Evolutionary conservation across 2,888 invertebrate species (phyloP), one percentile per base, ranked within the genome.

Genomic region (Agonopterix alstromeriana): DNA sequence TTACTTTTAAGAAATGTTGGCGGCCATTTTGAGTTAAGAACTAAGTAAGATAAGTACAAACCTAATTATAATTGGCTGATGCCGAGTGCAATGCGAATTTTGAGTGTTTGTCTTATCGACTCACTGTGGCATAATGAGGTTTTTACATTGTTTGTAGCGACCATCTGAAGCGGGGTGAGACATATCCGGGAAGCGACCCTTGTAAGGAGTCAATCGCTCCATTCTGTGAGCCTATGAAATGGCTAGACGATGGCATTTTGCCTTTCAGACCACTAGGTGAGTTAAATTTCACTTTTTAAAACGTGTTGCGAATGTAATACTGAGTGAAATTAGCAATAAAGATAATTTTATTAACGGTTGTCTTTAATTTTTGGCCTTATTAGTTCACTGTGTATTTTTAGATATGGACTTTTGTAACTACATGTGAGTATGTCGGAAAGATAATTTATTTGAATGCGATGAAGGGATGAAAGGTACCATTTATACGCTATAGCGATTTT

Each of bases 131-230:
- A 77, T 83, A 79, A 83, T 76, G n/a, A 74, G 65, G 62, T 77
- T 68, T 83, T 82, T 82, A 76, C 74, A 68, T 84, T 83, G 27
- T 48, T 85, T 85, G 78, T 84, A 85, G 85, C 82, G 57, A 63
- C 63, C 78, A 60, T 69, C 82, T 65, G 84, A 82, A 60, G 83
- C 82, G 65, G 84, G 82, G 61, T 85, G 82, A 84, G 61, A 62
- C 63, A 57, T 65, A 53, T 51, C 49, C 62, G 56, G 66, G 61
- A 60, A 55, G 56, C 55, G 54, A 56, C 61, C 60, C 63, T 67
- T 66, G 43, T 62, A 63, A 58, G 63, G 63, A 65, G 64, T 60
- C 61, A 55, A 57, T 65, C 54, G 4, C 38, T 62, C 57, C 50
- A 51, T 59, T 60, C 54, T 70, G 61, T 64, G 61, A 61, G 57